Evolutionary conservation across 2,888 invertebrate genomes (phyloP), one percentile per base, ranked within the genome.

Genomic region (Mythimna vitellina): DNA sequence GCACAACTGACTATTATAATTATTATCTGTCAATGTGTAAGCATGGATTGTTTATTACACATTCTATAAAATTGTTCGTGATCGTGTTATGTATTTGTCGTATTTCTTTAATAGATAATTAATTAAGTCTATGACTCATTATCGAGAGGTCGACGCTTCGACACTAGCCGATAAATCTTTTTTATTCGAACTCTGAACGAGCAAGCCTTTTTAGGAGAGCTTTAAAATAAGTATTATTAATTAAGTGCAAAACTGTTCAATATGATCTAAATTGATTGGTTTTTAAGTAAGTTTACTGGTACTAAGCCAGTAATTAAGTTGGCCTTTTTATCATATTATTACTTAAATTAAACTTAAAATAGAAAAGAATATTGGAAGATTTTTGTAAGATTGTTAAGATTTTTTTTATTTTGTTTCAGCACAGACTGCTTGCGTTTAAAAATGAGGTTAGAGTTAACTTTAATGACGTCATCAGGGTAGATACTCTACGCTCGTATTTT

Each of bases 1-100:
- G 57, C 74, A 12, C 62, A 76, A 78, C 70, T 71, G 74, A 73
- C 86, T 84, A 65, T 75, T 78, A 82, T 80, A 80, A 85, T 85
- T 81, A 76, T 74, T 76, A 78, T 83, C 78, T 84, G 70, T 81
- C 78, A 74, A 76, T 73, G 42, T 69, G 53, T 72, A 72, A 74
- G 65, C 54, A 64, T 63, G 22, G 65, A 72, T 76, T 72, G 75
- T 83, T 83, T 83, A 83, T 83, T 79, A 71, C 61, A 65, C 20
- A 71, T 75, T 78, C 57, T 12, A n/a, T 22, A 12, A 63, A 79
- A 63, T 82, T 62, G 57, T 66, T 79, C 38, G 35, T 62, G 62
- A 77, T 73, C 35, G n/a, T 63, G 56, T 71, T 63, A 49, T 70
- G 67, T 78, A 60, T 70, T 66, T 81, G 56, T 71, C 60, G 8